A percentile compares a stretch with the other conserved stretches of the same genome.
These are phyloP conservation scores for Masticophis lateralis DNA, from an alignment of 2,797 vertebrate species.

Conservation along the genomic window DNA sequence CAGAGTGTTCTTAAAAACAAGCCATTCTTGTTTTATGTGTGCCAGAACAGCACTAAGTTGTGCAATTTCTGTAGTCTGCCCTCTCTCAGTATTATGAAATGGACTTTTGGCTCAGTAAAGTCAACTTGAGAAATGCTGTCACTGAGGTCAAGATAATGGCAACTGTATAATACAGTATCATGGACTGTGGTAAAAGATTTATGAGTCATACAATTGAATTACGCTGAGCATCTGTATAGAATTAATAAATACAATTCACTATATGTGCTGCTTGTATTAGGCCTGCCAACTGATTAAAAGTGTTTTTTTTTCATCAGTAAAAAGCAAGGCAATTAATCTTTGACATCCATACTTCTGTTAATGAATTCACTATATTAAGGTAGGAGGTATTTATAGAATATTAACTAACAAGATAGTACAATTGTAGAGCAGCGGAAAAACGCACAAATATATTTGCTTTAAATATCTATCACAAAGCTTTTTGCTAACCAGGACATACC, in stretches of 20 bases:
- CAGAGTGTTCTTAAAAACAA: not conserved
- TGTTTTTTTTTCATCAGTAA: slow-evolving; percentile 12
- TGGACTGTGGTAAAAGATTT: slow-evolving; percentile 17
- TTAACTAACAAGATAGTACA: not conserved
- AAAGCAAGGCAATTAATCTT: slow-evolving; percentile 21
- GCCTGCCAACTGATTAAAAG: slow-evolving; percentile 1
- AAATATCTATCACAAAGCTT: not conserved
- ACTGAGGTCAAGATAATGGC: not conserved
- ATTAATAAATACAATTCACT: slow-evolving; percentile 17
- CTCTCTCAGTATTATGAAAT: not conserved
- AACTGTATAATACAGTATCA: not conserved
- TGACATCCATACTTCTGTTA: not conserved
- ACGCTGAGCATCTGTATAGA: slow-evolving; percentile 1
- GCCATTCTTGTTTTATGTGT: not conserved
- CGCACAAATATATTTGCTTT: not conserved
- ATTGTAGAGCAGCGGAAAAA: not conserved
- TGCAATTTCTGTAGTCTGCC: not conserved
- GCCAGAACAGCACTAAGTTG: not conserved
- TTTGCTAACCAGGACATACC: not conserved
- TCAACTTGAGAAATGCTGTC: not conserved
- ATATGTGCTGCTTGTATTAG: not conserved
- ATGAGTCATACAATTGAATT: slow-evolving; percentile 14
- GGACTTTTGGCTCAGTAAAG: not conserved
- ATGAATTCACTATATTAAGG: slow-evolving; percentile 1
- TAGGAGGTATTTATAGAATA: not conserved